Conservation (phyloP, 2,113 vertebrate species). For the Bagarius yarrelli region DNA sequence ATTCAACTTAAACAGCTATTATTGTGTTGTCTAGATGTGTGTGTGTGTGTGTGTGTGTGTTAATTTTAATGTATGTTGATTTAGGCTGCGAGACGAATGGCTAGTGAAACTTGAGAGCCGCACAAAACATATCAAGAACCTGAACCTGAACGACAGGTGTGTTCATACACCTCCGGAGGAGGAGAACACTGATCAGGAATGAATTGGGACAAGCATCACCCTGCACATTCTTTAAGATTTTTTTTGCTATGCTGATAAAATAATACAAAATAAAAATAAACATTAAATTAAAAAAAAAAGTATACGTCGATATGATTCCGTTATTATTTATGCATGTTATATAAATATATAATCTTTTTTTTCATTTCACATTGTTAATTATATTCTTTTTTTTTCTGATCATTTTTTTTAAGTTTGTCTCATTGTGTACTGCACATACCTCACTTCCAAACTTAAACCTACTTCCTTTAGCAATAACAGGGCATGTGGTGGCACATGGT, state of each 20-base stretch:
- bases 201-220: background rate
- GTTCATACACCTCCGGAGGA: background rate
- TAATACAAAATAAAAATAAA: constrained; percentile 3
- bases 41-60: background rate
- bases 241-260: background rate
- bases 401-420: background rate
- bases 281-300: background rate
- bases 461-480: background rate
- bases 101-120: constrained; percentile 63
- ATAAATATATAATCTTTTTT: background rate
- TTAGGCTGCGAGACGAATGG: constrained; percentile 72
- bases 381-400: background rate
- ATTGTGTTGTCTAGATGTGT: too few species aligned
- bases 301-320: background rate
- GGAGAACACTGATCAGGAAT: background rate
- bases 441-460: background rate
- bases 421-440: background rate
- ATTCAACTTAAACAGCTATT: too few species aligned
- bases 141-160: constrained; percentile 58
- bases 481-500: too few species aligned
- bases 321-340: background rate
- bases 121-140: constrained; percentile 70
- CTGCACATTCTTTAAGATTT: background rate
- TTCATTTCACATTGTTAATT: background rate
- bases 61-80: constrained; percentile 19